Evolutionary conservation across 2,113 vertebrate genomes (phyloP), one percentile per base, ranked within the genome.

Genomic region (Catharus minimus): DNA sequence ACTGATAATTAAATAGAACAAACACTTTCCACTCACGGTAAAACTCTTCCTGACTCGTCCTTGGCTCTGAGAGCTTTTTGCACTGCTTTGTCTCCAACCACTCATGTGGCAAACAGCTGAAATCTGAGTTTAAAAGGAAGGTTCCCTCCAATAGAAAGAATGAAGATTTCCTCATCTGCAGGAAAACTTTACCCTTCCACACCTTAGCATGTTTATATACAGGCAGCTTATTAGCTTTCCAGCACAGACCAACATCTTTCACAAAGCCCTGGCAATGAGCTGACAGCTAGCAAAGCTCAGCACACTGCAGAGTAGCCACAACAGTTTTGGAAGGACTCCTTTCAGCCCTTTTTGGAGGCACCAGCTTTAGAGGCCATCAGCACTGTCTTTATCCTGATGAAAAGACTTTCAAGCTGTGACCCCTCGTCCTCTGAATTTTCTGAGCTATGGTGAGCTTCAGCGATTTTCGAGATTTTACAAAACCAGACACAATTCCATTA

Each of bases 241-340:
- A 74, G 44, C n/a, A 81, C 53, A 77, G 28, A 90, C 8, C 38
- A 81, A 19, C 22, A 67, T 47, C 78, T 41, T 26, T 19, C 27
- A 36, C 7, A 17, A 2, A 41, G 62, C 33, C 56, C 50, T 49
- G 13, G 22, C 27, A 73, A 65, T 41, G 52, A 61, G 27, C 1
- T 47, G 44, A 43, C 19, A 81, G 27, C 44, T 19, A 4, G 10
- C 50, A 74, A 62, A 66, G 5, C 32, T 47, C 52, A 88, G 38
- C 13, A 68, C 3, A 3, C 49, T 26, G 32, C 11, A 80, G 30
- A 15, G 4, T 3, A 28, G 53, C 1, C 1, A 1, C 16, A 86
- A n/a, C 33, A 30, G 28, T 7, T 83, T 23, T 46, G 21, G 28
- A 66, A 81, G 13, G 18, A 76, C 15, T 55, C 49, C 36, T 43